Evolutionary conservation across 1,140 invertebrate genomes (phyloP).

Genomic region (Drosophila ogumai): DNA sequence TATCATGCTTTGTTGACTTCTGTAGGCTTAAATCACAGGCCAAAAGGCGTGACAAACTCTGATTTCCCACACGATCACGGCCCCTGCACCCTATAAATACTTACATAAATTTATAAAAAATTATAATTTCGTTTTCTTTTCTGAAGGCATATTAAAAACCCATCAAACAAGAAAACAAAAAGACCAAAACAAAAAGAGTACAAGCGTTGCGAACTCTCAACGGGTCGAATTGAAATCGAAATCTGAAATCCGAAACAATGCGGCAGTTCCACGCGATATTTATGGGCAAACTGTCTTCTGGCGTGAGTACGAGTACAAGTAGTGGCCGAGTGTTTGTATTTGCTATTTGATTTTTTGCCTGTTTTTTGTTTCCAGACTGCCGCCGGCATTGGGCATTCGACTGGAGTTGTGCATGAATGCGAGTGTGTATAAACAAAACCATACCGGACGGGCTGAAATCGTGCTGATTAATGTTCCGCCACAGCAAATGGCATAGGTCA

Average conservation of each 20-base stretch:
- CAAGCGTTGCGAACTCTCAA: conserved; percentile 24
- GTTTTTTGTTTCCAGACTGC: conserved; percentile 4
- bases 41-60: conserved; percentile 38
- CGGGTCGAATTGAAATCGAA: conserved; percentile 43
- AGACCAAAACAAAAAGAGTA: conserved; percentile 17
- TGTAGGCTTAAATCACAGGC: conserved; percentile 3
- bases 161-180: conserved; percentile 35
- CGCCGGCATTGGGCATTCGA: conserved; percentile 24
- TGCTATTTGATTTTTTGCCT: conserved; percentile 21
- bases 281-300: conserved; percentile 53
- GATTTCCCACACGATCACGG: conserved; percentile 39
- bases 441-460: conserved; percentile 52
- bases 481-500: conserved; percentile 77
- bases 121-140: conserved; percentile 26
- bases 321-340: conserved; percentile 39
- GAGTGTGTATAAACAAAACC: conserved; percentile 43
- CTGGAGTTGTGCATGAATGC: conserved; percentile 44
- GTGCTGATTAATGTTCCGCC: conserved; percentile 73
- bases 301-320: conserved; percentile 6
- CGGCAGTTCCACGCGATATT: conserved; percentile 42
- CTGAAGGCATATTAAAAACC: conserved; percentile 41
- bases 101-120: conserved; percentile 3
- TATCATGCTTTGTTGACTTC: conserved; percentile 4
- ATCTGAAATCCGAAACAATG: conserved; percentile 48
- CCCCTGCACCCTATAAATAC: conserved; percentile 16